A percentile compares a stretch with the other conserved stretches of the same genome.
phyloP scores from a whole-genome alignment of 2,797 vertebrate species.

The Myioborus miniatus region DNA sequence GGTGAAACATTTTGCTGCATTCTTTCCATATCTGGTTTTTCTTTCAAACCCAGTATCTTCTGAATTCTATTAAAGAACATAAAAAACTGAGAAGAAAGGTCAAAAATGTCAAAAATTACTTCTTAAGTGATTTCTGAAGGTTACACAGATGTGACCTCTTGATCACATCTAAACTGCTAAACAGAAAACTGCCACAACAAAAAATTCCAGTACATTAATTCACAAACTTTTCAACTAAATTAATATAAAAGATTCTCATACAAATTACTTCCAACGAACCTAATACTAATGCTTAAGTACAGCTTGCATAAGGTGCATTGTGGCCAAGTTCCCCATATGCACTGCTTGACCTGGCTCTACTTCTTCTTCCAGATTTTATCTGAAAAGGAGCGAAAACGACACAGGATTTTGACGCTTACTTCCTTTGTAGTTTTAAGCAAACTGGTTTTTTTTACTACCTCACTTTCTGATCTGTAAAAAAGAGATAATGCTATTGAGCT shows the following conservation, averaged over 20 bases:
- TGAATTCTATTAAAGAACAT: not conserved
- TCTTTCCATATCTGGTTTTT: not conserved
- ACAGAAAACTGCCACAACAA: constrained; percentile 26
- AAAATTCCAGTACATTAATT: constrained; percentile 49
- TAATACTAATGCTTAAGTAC: not conserved
- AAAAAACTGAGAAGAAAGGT: not conserved
- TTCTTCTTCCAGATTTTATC: not conserved
- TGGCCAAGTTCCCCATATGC: not conserved
- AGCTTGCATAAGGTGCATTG: not conserved
- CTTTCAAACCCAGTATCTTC: not conserved
- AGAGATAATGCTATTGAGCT: not conserved
- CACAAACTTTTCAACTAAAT: constrained; percentile 41
- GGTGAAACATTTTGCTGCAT: accelerated
- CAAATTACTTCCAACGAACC: not conserved
- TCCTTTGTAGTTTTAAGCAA: not conserved
- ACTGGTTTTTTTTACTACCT: not conserved
- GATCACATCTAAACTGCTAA: constrained; percentile 4
- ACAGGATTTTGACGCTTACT: not conserved
- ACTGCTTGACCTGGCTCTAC: not conserved
- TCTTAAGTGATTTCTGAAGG: not conserved
- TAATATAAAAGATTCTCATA: constrained; percentile 15
- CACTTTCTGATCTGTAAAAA: not conserved
- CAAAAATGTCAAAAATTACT: not conserved
- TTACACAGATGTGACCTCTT: not conserved
- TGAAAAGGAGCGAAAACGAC: not conserved